phyloP scores from a whole-genome alignment of 1,140 invertebrate genomes.

The Goniozus legneri region DNA sequence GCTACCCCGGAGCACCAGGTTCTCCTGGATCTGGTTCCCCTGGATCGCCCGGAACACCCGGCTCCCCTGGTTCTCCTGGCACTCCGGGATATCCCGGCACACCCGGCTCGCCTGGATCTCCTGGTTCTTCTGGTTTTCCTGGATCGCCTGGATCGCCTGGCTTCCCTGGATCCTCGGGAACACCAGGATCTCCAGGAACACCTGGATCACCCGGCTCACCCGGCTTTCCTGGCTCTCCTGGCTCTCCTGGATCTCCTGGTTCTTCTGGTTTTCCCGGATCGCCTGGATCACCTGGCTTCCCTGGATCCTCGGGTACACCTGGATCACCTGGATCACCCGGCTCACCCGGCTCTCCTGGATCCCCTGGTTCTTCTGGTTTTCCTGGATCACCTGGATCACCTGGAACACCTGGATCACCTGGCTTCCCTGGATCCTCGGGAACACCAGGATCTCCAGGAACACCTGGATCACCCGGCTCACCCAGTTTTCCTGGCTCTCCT shows the following conservation, averaged over 20 bases:
- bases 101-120: conserved; percentile 18
- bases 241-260: not conserved
- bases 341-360: conserved; percentile 56
- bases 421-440: conserved; percentile 49
- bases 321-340: not conserved
- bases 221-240: not conserved
- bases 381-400: conserved; percentile 63
- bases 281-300: not conserved
- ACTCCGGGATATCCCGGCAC: conserved; percentile 61
- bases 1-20: not conserved
- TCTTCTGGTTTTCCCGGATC: not conserved
- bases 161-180: not conserved
- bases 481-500: not conserved
- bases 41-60: conserved; percentile 12
- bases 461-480: conserved; percentile 5
- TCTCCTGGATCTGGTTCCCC: conserved; percentile 13
- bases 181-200: not conserved
- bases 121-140: not conserved
- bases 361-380: conserved; percentile 61
- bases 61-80: conserved; percentile 57
- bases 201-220: not conserved
- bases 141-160: conserved; percentile 59
- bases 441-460: conserved; percentile 7
- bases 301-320: not conserved
- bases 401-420: conserved; percentile 62